phyloP scores from a whole-genome alignment of 2,888 invertebrate genomes.

The Erynnis tages region DNA sequence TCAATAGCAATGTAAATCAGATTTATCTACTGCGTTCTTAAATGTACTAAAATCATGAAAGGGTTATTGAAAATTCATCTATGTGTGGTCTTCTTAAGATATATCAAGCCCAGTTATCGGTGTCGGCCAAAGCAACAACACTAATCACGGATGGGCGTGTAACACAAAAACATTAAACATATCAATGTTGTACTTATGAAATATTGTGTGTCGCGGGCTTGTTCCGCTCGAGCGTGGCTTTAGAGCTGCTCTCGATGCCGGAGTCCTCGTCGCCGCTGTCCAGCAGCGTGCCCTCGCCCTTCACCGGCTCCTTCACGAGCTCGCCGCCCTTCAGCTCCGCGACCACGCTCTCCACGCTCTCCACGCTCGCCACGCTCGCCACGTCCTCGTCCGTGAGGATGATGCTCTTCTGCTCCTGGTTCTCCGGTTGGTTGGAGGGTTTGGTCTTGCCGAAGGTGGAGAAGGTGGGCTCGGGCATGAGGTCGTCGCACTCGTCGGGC shows the following conservation, averaged over 20 bases:
- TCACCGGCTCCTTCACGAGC: conserved; percentile 54
- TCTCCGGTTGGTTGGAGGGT: conserved; percentile 45
- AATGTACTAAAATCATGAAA: too few relatives aligned
- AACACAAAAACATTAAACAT: conserved; percentile 37
- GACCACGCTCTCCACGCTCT: conserved; percentile 46
- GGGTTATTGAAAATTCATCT: too few relatives aligned
- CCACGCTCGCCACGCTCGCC: too few relatives aligned
- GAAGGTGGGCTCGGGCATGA: conserved; percentile 75
- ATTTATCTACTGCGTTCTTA: too few relatives aligned
- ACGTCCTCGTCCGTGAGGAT: conserved; percentile 52
- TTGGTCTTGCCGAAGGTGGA: conserved; percentile 82
- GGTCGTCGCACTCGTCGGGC: conserved; percentile 51
- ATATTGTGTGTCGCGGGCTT: conserved; percentile 51
- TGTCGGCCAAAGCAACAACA: too few relatives aligned
- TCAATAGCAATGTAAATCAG: too few relatives aligned
- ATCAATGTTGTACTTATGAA: conserved; percentile 44
- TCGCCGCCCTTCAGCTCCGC: conserved; percentile 44
- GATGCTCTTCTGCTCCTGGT: conserved; percentile 53
- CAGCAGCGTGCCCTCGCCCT: conserved; percentile 82
- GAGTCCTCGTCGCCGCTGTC: conserved; percentile 85
- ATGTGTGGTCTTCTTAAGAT: too few relatives aligned
- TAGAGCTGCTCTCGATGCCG: conserved; percentile 84
- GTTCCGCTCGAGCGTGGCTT: conserved; percentile 80
- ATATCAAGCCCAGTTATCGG: too few relatives aligned
- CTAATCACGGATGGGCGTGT: conserved; percentile 25